These are phyloP conservation scores for Dryobates pubescens DNA, from an alignment of 2,797 vertebrate genomes.

Conservation along the genomic window DNA sequence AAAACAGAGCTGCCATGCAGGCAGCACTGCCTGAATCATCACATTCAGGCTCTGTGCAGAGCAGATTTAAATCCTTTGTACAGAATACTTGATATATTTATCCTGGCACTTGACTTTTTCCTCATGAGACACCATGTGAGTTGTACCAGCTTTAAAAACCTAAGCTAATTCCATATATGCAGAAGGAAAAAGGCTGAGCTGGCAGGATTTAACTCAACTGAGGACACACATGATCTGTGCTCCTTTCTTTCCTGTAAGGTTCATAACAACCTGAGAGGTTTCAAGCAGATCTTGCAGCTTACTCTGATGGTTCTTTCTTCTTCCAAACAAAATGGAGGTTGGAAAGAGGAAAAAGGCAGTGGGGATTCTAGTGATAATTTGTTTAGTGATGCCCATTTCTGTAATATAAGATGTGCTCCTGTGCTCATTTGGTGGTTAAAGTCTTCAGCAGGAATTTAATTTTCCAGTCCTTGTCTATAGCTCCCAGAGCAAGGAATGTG, in stretches of 20 bases:
- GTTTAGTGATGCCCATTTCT: not conserved
- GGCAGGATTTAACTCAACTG: conserved; percentile 29
- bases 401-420: not conserved
- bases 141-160: conserved; percentile 42
- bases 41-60: conserved; percentile 20
- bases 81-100: conserved; percentile 56
- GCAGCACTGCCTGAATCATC: conserved; percentile 50
- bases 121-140: conserved; percentile 40
- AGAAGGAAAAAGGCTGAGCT: conserved; percentile 43
- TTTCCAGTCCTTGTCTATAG: not conserved
- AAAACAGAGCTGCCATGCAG: not conserved
- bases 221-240: conserved; percentile 19
- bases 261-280: not conserved
- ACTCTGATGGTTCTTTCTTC: not conserved
- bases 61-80: conserved; percentile 51
- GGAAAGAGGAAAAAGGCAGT: not conserved
- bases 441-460: not conserved
- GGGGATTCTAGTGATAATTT: not conserved
- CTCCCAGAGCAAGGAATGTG: not conserved
- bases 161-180: conserved; percentile 47
- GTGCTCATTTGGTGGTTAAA: not conserved
- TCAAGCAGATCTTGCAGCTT: not conserved
- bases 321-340: not conserved
- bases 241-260: not conserved
- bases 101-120: conserved; percentile 61